phyloP scores from a whole-genome alignment of 2,888 invertebrate genomes.

The Pammene fasciana region DNA sequence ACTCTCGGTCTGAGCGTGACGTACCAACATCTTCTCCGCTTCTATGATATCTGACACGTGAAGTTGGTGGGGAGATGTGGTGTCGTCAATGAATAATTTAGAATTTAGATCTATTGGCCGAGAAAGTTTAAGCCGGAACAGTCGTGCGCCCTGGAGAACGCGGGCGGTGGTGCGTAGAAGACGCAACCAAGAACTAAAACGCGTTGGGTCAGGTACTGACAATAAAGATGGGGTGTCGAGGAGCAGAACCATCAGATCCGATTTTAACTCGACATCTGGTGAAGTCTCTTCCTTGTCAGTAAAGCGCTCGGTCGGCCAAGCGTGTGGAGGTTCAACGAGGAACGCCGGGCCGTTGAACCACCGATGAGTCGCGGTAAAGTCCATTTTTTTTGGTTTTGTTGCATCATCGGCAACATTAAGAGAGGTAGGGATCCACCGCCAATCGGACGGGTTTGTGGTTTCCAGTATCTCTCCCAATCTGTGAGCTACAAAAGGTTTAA shows the following conservation, averaged over 20 bases:
- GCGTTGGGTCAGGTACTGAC: background rate
- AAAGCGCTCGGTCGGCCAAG: constrained; percentile 1
- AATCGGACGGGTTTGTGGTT: background rate
- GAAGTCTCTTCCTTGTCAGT: constrained; percentile 3
- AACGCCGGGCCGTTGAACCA: constrained; percentile 2
- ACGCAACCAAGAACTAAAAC: constrained; percentile 11
- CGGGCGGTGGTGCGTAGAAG: constrained; percentile 15
- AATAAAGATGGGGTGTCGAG: background rate
- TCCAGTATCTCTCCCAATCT: too few relatives aligned
- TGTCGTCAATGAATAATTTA: background rate
- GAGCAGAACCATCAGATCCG: background rate
- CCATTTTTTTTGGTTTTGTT: background rate
- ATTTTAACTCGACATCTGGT: constrained; percentile 8
- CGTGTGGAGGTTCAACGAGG: background rate
- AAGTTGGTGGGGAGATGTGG: background rate
- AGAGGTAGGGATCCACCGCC: background rate
- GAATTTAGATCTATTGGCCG: constrained; percentile 12
- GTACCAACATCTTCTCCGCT: constrained; percentile 19
- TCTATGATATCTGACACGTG: constrained; percentile 5
- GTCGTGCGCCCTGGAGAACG: constrained; percentile 5
- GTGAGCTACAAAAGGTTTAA: too few relatives aligned
- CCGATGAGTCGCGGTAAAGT: background rate
- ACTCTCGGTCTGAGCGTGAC: background rate
- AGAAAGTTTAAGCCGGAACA: constrained; percentile 11
- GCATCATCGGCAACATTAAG: background rate